Evolutionary conservation across 2,113 vertebrate species (phyloP).

Genomic region (Eptesicus fuscus): DNA sequence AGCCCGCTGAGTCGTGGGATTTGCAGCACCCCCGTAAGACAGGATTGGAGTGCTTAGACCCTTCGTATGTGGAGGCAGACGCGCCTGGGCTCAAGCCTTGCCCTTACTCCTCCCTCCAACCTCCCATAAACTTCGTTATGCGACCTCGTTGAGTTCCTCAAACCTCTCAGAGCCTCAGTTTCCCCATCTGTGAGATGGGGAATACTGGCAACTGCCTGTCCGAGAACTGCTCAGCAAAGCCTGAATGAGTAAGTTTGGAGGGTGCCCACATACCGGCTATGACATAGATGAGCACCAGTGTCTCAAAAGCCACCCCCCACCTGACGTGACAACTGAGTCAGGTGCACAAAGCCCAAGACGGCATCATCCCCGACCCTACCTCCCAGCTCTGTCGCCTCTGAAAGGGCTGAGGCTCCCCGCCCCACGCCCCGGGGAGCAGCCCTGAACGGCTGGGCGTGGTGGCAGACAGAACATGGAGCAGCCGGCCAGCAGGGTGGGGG

Average conservation of each 20-base stretch:
- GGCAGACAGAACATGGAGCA: not conserved
- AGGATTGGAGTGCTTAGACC: accelerated
- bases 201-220: accelerated
- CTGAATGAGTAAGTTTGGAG: accelerated
- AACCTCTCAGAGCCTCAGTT: not conserved
- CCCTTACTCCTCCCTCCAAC: not conserved
- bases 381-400: not conserved
- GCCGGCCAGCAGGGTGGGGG: not conserved
- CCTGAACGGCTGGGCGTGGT: not conserved
- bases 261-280: accelerated
- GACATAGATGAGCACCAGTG: accelerated
- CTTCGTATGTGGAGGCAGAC: not conserved
- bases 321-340: accelerated
- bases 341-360: not conserved
- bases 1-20: accelerated
- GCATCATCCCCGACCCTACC: not conserved
- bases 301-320: not conserved
- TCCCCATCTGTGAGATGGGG: not conserved
- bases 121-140: not conserved
- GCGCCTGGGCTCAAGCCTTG: too few relatives aligned
- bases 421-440: not conserved
- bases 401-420: not conserved
- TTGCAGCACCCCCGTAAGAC: not conserved
- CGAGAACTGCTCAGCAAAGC: not conserved
- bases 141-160: not conserved